Evolutionary conservation across 1,140 invertebrate genomes (phyloP).

Genomic region (Drosophila athabasca): DNA sequence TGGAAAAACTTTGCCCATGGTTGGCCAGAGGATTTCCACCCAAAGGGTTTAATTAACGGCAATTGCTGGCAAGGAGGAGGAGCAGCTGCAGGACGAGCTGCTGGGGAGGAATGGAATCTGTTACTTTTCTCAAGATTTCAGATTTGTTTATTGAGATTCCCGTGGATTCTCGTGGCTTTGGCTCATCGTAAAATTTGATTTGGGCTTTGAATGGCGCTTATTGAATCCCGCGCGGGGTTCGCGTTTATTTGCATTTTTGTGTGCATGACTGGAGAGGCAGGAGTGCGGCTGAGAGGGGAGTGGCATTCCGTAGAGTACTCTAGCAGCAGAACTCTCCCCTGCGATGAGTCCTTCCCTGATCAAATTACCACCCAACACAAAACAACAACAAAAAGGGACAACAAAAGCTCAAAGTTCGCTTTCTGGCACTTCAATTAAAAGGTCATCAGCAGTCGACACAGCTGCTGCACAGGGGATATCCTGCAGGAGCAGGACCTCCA

Average conservation of each 20-base stretch:
- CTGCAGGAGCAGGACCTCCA: slow-evolving; percentile 22
- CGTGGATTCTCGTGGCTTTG: slow-evolving; percentile 64
- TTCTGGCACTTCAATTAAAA: slow-evolving; percentile 77
- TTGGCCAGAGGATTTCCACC: slow-evolving; percentile 59
- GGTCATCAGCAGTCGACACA: slow-evolving; percentile 80
- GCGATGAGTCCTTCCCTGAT: slow-evolving; percentile 7
- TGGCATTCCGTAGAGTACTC: slow-evolving; percentile 5
- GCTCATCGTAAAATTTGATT: slow-evolving; percentile 80
- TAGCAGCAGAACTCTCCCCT: background rate
- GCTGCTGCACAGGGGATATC: slow-evolving; percentile 43
- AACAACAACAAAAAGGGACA: background rate
- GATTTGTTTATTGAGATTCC: slow-evolving; percentile 69
- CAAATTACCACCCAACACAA: slow-evolving; percentile 29
- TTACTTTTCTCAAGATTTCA: slow-evolving; percentile 57
- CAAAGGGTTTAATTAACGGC: slow-evolving; percentile 75
- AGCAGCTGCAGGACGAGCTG: too few relatives aligned
- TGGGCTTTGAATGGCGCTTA: slow-evolving; percentile 61
- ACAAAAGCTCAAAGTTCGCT: slow-evolving; percentile 8
- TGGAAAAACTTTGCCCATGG: slow-evolving; percentile 73
- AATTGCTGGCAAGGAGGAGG: slow-evolving; percentile 16
- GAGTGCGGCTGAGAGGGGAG: too few relatives aligned
- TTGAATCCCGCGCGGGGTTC: slow-evolving; percentile 48
- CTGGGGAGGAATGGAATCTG: slow-evolving; percentile 46
- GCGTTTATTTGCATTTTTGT: slow-evolving; percentile 78
- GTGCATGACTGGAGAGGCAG: slow-evolving; percentile 47